phyloP scores from a whole-genome alignment of 2,113 vertebrate species.

The Phrynocephalus versicolor region DNA sequence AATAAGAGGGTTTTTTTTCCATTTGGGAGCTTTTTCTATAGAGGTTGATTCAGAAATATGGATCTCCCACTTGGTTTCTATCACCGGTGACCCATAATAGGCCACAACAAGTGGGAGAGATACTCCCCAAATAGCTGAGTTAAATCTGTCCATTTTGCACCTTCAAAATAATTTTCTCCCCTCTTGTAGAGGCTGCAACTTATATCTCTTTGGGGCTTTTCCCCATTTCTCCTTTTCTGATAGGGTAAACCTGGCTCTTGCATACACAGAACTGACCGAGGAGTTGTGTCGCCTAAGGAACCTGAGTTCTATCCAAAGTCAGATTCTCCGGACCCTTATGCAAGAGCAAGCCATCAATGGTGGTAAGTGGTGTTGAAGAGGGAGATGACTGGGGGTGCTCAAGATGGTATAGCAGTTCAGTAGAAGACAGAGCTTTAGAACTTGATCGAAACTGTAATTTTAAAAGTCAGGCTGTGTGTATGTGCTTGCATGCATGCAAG shows the following conservation, averaged over 20 bases:
- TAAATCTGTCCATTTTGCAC: not conserved
- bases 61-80: not conserved
- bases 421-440: not conserved
- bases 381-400: no score
- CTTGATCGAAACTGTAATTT: not conserved
- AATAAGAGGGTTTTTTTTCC: not conserved
- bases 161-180: not conserved
- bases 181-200: not conserved
- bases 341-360: conserved; percentile 82
- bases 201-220: not conserved
- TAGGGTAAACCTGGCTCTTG: conserved; percentile 95
- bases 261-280: conserved; percentile 95
- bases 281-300: conserved; percentile 89
- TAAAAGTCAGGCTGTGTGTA: not conserved
- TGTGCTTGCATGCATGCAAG: not conserved
- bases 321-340: conserved; percentile 89
- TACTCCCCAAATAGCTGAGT: not conserved
- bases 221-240: not conserved
- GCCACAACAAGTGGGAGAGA: not conserved
- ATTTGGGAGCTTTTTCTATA: not conserved
- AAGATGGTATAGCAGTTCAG: not conserved
- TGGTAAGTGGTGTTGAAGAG: conserved; percentile 51
- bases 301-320: conserved; percentile 89
- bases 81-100: not conserved
- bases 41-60: not conserved